These are phyloP conservation scores for Zoanthus sociatus DNA, from an alignment of 92 coral and sea anemone genomes.

Conservation along the genomic window DNA sequence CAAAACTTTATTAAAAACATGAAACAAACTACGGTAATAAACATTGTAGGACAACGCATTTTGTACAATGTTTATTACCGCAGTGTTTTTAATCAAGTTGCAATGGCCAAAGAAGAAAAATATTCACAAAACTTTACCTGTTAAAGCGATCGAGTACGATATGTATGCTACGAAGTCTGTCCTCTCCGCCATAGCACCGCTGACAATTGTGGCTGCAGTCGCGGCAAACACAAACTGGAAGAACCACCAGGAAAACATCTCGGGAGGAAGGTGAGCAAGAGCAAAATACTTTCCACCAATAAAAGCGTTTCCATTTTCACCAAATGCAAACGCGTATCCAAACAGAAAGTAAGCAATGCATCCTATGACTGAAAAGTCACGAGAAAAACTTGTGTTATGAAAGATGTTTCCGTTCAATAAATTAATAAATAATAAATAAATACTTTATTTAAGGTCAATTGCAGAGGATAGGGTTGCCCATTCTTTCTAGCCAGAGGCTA, in stretches of 20 bases:
- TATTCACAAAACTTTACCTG: constrained; percentile 60
- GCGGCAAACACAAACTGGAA: constrained; percentile 98
- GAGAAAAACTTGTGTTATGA: too few species aligned
- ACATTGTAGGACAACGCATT: too few species aligned
- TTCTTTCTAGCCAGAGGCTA: too few species aligned
- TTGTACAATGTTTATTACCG: too few species aligned
- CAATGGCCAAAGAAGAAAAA: too few species aligned
- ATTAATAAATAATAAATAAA: too few species aligned
- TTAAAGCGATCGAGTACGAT: constrained; percentile 76
- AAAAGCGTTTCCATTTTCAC: constrained; percentile 67
- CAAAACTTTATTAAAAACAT: not conserved
- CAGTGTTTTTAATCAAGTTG: too few species aligned
- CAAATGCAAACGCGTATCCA: constrained; percentile 94
- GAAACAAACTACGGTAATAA: too few species aligned
- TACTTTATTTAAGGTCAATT: too few species aligned
- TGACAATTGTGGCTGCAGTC: constrained; percentile 96
- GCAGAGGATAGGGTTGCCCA: too few species aligned
- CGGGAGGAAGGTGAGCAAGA: constrained; percentile 56
- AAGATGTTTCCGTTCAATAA: not conserved
- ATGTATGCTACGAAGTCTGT: constrained; percentile 90
- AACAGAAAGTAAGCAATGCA: constrained; percentile 85
- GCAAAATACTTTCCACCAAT: constrained; percentile 85
- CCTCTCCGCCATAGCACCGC: constrained; percentile 98
- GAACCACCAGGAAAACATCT: constrained; percentile 76
- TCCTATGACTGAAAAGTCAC: constrained; percentile 72